Base-by-base conservation (phyloP, 2,888 invertebrate species). In the Gari tellinella region DNA sequence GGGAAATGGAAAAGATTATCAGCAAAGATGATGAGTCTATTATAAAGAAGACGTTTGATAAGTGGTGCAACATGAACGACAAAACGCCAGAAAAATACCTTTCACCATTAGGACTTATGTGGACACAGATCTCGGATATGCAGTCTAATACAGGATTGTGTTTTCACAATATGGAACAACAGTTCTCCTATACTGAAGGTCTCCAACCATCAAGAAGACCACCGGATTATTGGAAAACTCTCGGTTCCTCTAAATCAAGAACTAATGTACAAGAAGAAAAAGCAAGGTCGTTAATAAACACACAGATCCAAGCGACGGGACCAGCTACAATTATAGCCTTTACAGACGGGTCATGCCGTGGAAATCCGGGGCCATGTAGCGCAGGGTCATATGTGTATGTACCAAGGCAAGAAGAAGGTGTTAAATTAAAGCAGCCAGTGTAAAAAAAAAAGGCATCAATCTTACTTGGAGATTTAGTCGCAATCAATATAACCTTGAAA, bases 381-480 rank as follows among this genome's bases (percentile, higher is more conserved):
- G n/a, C n/a, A n/a, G n/a, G 58, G 17, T 14, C 55, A 2, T 67
- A 49, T 8, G 17, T 61, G 5, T 53, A 25, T 26, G 7, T 61
- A 4, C 55, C 55, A 2, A 31, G 41, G 17, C 3, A 17, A 15
- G 46, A 49, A 4, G 14, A 15, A 7, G n/a, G n/a, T 14, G 37
- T 58, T 10, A 31, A 53, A 12, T 5, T 60, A 4, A 60, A 52
- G n/a, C 43, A 60, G 25, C 66, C 66, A 52, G 66, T 66, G n/a
- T n/a, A n/a, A 3, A 45, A 52, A 3, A 60, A 45, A 23, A n/a
- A n/a, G 17, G 52, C 26, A 19, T 53, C 58, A 41, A 66, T 66
- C 12, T 46, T 66, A 15, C 15, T 58, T 17, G 66, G 66, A n/a
- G 60, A 66, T 53, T 17, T 66, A 15, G 60, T 66, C 19, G 66